These are phyloP conservation scores for Pithys albifrons DNA, from an alignment of 2,113 vertebrate genomes.

Conservation along the genomic window DNA sequence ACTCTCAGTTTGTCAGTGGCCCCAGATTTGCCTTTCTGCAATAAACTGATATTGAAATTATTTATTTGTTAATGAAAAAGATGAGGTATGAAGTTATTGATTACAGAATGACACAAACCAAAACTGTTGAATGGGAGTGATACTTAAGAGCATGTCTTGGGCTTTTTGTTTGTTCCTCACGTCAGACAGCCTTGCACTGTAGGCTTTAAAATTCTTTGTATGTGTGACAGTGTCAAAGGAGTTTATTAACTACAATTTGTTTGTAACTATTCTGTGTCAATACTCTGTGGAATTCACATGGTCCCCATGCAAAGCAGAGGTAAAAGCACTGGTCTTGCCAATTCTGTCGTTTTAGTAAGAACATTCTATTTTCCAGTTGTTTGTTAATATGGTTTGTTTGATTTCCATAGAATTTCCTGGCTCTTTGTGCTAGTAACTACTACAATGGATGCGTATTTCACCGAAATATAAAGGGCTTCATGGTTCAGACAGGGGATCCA, in stretches of 20 bases:
- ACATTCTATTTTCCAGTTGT: background rate
- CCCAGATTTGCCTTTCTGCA: background rate
- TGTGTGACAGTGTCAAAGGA: background rate
- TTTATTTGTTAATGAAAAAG: background rate
- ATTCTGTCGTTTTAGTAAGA: background rate
- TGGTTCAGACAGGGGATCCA: conserved; percentile 97
- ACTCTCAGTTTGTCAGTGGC: background rate
- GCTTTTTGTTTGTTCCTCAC: background rate
- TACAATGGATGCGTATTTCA: conserved; percentile 93
- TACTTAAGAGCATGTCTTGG: background rate
- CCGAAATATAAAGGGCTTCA: conserved; percentile 97
- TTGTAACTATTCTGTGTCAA: background rate
- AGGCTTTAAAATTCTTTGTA: background rate
- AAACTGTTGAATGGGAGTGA: background rate
- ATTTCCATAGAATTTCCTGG: conserved; percentile 90
- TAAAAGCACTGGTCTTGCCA: background rate
- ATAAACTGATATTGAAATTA: background rate
- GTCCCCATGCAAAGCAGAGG: background rate
- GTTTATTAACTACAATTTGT: background rate
- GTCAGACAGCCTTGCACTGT: background rate
- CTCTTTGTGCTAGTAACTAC: conserved; percentile 92
- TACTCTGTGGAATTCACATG: background rate
- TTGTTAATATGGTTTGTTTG: conserved; percentile 42
- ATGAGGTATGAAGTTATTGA: background rate
- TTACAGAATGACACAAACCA: background rate